A percentile compares a stretch with the other conserved stretches of the same genome.
Evolutionary conservation across 2,797 vertebrate species (phyloP).

Genomic region (Diceros bicornis): DNA sequence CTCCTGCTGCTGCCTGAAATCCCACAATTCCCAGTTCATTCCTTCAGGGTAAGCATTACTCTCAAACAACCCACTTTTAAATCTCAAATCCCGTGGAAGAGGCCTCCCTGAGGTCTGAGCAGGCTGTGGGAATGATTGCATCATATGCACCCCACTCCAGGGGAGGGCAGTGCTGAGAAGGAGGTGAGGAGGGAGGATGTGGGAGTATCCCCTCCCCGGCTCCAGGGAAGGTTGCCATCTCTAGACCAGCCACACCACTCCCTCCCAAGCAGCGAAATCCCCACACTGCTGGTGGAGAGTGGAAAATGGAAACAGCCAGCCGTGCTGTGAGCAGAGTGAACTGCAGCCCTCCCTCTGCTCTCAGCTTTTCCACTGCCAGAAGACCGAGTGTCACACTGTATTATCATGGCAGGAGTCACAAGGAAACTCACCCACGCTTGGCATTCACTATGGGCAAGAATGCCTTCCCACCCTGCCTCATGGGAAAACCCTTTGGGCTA

Average conservation of each 20-base stretch:
- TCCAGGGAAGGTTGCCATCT: not conserved
- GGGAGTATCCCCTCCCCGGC: not conserved
- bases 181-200: not conserved
- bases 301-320: not conserved
- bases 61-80: not conserved
- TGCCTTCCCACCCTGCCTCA: not conserved
- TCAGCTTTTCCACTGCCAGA: not conserved
- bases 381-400: not conserved
- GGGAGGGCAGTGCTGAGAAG: not conserved
- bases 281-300: not conserved
- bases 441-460: not conserved
- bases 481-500: not conserved
- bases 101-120: not conserved
- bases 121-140: not conserved
- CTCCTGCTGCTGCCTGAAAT: not conserved
- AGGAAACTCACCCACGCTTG: not conserved
- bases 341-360: not conserved
- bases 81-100: not conserved
- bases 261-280: not conserved
- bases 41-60: not conserved
- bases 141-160: no score
- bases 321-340: not conserved
- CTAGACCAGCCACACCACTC: no score
- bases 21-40: constrained; percentile 12
- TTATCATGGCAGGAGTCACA: not conserved